These are phyloP conservation scores for Plectus sambesii DNA, from an alignment of 1,140 invertebrate genomes.

Conservation along the genomic window DNA sequence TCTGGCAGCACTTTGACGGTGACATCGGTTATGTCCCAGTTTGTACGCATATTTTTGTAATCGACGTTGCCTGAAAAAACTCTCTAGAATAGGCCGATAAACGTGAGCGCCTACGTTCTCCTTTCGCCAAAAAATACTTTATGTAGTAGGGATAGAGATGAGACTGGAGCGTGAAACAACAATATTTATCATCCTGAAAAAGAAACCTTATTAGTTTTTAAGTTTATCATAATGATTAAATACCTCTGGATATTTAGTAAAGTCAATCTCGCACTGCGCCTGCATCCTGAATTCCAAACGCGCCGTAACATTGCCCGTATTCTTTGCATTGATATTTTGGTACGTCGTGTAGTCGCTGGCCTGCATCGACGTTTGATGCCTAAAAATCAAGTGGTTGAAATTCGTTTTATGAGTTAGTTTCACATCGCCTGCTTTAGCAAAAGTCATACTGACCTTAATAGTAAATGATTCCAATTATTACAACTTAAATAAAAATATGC, in stretches of 20 bases:
- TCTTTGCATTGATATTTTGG: constrained; percentile 23
- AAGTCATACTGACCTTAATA: too few species aligned
- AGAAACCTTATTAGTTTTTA: constrained; percentile 1
- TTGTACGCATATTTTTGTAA: constrained; percentile 18
- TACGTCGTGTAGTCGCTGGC: constrained; percentile 24
- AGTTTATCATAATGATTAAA: constrained; percentile 2
- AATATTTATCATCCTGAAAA: constrained; percentile 26
- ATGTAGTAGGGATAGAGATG: constrained; percentile 24
- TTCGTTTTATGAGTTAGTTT: too few species aligned
- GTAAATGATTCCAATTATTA: too few species aligned
- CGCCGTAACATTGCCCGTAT: constrained; percentile 24
- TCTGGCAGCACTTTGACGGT: constrained; percentile 17
- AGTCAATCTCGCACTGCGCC: constrained; percentile 24
- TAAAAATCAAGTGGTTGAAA: constrained; percentile 10
- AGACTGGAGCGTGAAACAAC: constrained; percentile 26
- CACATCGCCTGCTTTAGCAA: too few species aligned
- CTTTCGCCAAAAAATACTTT: constrained; percentile 23
- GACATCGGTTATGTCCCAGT: constrained; percentile 25
- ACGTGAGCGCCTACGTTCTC: constrained; percentile 8
- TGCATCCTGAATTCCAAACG: constrained; percentile 26
- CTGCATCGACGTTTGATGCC: constrained; percentile 23
- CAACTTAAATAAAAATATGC: too few species aligned
- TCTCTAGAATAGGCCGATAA: not conserved
- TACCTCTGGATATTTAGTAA: constrained; percentile 28
- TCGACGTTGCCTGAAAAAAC: constrained; percentile 13